phyloP scores from a whole-genome alignment of 53 echinoderm and acorn worm genomes.

The Arbacia lixula region DNA sequence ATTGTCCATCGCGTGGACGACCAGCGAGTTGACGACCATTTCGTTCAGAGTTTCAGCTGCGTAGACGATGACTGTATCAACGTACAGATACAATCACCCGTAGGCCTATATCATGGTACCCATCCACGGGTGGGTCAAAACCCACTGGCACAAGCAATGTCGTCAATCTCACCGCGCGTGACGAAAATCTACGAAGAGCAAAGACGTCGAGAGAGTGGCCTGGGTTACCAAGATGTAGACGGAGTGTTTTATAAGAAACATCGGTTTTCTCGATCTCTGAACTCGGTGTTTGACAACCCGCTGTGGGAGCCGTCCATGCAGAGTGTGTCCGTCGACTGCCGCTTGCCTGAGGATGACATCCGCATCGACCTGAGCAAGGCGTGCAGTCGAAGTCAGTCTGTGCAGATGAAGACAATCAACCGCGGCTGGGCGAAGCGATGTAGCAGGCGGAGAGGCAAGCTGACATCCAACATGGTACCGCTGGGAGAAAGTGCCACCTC shows the following conservation, averaged over 20 bases:
- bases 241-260: neutral
- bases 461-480: too few relatives aligned
- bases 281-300: neutral
- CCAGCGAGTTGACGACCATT: neutral
- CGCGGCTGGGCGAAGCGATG: too few relatives aligned
- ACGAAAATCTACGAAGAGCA: neutral
- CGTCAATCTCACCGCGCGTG: slow-evolving; percentile 1
- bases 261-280: neutral
- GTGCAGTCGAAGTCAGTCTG: neutral
- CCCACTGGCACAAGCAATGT: slow-evolving; percentile 20
- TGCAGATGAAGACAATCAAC: too few relatives aligned
- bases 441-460: too few relatives aligned
- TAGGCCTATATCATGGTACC: neutral
- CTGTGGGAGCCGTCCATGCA: neutral
- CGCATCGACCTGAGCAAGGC: slow-evolving; percentile 4
- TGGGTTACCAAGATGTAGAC: neutral
- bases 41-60: too few relatives aligned
- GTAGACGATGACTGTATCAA: too few relatives aligned
- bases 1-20: slow-evolving; percentile 5
- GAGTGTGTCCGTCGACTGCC: slow-evolving; percentile 6
- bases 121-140: slow-evolving; percentile 4
- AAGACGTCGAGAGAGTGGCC: neutral
- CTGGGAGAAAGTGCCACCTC: too few relatives aligned
- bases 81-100: too few relatives aligned
- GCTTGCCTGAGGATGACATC: slow-evolving; percentile 1